Base-by-base conservation (phyloP, 2,888 invertebrate species). In the Sinelater perroti region DNA sequence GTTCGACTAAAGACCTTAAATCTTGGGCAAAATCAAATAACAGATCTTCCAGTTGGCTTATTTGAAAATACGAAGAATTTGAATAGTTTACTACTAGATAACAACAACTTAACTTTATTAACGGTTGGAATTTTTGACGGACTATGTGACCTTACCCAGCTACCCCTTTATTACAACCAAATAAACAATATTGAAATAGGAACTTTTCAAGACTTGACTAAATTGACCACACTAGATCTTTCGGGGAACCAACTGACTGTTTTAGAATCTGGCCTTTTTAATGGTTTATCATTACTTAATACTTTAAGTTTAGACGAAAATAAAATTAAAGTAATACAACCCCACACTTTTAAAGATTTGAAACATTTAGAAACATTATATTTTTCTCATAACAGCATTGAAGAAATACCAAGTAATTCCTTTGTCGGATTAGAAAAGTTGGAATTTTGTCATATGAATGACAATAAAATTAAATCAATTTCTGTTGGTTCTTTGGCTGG, bases 91-190 rank as follows among this genome's bases (percentile, higher is more conserved):
- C 11, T 11, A 8, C 3, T 52, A 3, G 21, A 21, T 14, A 6
- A 10, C 10, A 51, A 51, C n/a, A 30, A 51, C 10, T 13, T 51
- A 2, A 51, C 38, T 18, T n/a, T n/a, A 21, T 7, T 51, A 14
- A n/a, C n/a, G n/a, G n/a, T n/a, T n/a, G n/a, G n/a, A n/a, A n/a
- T n/a, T n/a, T n/a, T n/a, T n/a, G n/a, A n/a, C n/a, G n/a, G n/a
- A n/a, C n/a, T n/a, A n/a, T n/a, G n/a, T n/a, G n/a, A n/a, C n/a
- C n/a, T n/a, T n/a, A n/a, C n/a, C n/a, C n/a, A n/a, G n/a, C n/a
- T n/a, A n/a, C n/a, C n/a, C n/a, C n/a, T n/a, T n/a, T n/a, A n/a
- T n/a, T n/a, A n/a, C n/a, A n/a, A n/a, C n/a, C n/a, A n/a, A n/a
- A n/a, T n/a, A n/a, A n/a, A n/a, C n/a, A n/a, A n/a, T n/a, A n/a